Evolutionary conservation across 2,888 invertebrate genomes (phyloP).

Genomic region (Oxyteleia sp.): DNA sequence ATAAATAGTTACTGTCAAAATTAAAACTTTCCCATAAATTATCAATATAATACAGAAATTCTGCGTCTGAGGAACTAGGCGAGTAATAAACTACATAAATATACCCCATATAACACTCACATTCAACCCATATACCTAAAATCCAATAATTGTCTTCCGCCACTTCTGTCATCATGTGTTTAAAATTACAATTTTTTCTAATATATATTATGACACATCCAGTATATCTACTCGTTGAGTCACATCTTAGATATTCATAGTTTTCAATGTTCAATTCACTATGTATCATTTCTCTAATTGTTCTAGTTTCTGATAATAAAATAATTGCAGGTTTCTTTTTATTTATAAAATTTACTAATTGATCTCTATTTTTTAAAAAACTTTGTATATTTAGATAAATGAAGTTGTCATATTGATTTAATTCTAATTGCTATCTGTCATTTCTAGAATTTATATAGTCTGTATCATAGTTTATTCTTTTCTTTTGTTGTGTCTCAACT

Average conservation of each 20-base stretch:
- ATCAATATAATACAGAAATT: constrained; percentile 1
- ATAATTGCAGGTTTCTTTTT: not conserved
- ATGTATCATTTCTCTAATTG: constrained; percentile 1
- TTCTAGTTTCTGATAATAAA: constrained; percentile 6
- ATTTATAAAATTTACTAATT: constrained; percentile 5
- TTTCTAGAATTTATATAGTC: too few species aligned
- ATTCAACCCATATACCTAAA: constrained; percentile 4
- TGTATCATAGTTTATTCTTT: not conserved
- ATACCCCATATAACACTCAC: not conserved
- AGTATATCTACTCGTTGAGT: constrained; percentile 10
- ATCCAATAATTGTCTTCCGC: not conserved
- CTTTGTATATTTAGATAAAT: constrained; percentile 22
- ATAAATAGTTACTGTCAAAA: not conserved
- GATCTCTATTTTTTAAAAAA: constrained; percentile 12
- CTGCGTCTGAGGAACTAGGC: not conserved
- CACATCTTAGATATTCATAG: constrained; percentile 18
- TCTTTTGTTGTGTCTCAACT: not conserved
- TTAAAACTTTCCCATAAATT: not conserved
- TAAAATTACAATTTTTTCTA: not conserved
- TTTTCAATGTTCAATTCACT: constrained; percentile 5
- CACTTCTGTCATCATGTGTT: not conserved
- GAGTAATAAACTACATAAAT: not conserved
- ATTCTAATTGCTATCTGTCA: not conserved
- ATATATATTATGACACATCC: constrained; percentile 8
- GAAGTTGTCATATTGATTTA: not conserved